Evolutionary conservation across 2,888 invertebrate species (phyloP), one percentile per base, ranked within the genome.

Genomic region (Scaptomyza parva): DNA sequence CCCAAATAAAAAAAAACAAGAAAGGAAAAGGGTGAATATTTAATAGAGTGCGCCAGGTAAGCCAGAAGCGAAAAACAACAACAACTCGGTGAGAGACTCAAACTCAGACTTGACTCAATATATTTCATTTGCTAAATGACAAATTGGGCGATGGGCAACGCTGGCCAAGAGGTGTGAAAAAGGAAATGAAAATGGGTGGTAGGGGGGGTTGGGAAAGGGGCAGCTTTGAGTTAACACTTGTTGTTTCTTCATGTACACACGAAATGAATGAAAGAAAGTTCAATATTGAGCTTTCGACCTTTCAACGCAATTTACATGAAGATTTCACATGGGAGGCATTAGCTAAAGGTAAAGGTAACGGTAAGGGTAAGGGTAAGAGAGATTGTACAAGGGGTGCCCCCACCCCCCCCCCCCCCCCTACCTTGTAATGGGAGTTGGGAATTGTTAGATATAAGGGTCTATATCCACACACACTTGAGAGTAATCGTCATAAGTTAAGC

Each of bases 1-100:
- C 43, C 64, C 37, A 37, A 37, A 37, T n/a, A n/a, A 37, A 17
- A 37, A 17, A 37, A 3, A 3, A 9, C n/a, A 17, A 35, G n/a
- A n/a, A 30, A 39, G 50, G 59, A 83, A 81, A 81, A 77, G 86
- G 81, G 83, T 86, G 86, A 76, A 82, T 86, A 82, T 86, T 86
- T 82, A 82, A 82, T 83, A 83, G 72, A 75, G 51, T 40, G 51
- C 45, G 24, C 30, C 78, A 69, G 73, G 70, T 79, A 41, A 74
- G 43, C 63, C 44, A 33, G 39, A 47, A 33, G n/a, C 45, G 40
- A 45, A 41, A 52, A 47, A 44, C 35, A 12, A 24, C 35, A 33
- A 45, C 33, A 14, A 39, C 3, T n/a, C 33, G 12, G 20, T 17
- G 9, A 17, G 17, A 37, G 9, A 1, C 14, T 5, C 3, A n/a